Base-by-base conservation (phyloP, 2,113 vertebrate genomes). In the Ibidorhyncha struthersii region DNA sequence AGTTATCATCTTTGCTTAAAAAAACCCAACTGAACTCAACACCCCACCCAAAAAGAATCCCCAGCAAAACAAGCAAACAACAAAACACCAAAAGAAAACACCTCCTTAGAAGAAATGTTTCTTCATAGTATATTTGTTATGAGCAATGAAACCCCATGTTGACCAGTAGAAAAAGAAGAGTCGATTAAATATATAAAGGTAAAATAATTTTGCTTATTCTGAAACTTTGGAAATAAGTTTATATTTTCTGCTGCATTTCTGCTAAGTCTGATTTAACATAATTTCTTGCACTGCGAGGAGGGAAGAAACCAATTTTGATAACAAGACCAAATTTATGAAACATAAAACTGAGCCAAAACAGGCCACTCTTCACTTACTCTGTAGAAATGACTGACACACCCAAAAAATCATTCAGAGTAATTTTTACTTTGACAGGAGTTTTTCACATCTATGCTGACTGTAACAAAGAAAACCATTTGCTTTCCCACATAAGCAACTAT, bases 401-500 rank as follows among this genome's bases (percentile, higher is more conserved):
- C 53, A 26, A 49, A 77, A 20, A 84, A 56, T 80, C 58, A 78
- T 43, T 21, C 74, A 17, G 12, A 32, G 29, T 71, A 40, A 67
- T 86, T 96, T 58, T 92, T 86, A 77, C 50, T 94, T 90, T 61
- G 41, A 97, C 10, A 41, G 81, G 91, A 90, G 71, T 56, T 32
- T 11, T 69, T 95, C 73, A 45, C 63, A 52, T 87, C 40, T 89
- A 82, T 91, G 89, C 61, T 92, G 85, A 86, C 74, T 41, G 5
- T 4, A 89, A 95, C 55, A 82, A 95, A 82, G 53, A 82, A 92
- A 59, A 74, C 76, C 49, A 82, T 88, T 91, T 95, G 61, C 58
- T 74, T 85, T 91, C 71, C 26, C 38, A 34, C 0, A 1, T 36
- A 86, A 49, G 67, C 76, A 95, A n/a, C 56, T 72, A 65, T 25